phyloP scores from a whole-genome alignment of 2,888 invertebrate species.

The Acanthococcus lagerstroemiae region DNA sequence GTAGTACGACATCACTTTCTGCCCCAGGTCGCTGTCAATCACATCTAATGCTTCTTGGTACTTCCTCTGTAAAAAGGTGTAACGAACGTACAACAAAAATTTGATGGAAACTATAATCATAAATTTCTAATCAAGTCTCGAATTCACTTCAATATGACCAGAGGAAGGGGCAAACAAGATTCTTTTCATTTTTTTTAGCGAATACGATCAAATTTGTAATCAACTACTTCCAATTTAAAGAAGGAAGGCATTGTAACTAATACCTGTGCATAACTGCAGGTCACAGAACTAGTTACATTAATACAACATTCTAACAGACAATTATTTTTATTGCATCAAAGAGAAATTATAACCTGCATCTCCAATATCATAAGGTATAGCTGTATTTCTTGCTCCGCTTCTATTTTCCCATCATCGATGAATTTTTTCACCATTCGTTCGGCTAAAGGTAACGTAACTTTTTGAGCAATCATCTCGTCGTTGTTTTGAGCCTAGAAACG shows the following conservation, averaged over 20 bases:
- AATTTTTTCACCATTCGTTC: constrained; percentile 90
- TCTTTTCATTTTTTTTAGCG: too few relatives aligned
- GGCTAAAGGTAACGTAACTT: constrained; percentile 72
- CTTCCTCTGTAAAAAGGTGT: constrained; percentile 49
- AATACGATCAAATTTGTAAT: too few relatives aligned
- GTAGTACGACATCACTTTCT: constrained; percentile 56
- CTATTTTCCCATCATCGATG: constrained; percentile 73
- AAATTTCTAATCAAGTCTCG: neutral
- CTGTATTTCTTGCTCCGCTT: constrained; percentile 87
- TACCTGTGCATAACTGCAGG: too few relatives aligned
- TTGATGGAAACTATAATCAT: neutral
- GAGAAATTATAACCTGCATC: constrained; percentile 36
- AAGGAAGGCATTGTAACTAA: too few relatives aligned
- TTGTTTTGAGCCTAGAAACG: constrained; percentile 38
- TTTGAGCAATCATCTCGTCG: constrained; percentile 44
- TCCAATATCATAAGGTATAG: constrained; percentile 77
- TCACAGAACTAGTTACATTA: too few relatives aligned
- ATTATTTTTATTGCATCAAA: neutral
- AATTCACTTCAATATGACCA: too few relatives aligned
- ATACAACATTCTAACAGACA: too few relatives aligned
- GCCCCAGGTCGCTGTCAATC: constrained; percentile 64
- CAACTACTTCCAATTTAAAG: too few relatives aligned
- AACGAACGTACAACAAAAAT: neutral
- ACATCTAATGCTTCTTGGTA: constrained; percentile 70
- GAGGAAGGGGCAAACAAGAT: too few relatives aligned